Percentiles rank a stretch among this genome's conserved stretches.
These are phyloP conservation scores for Perognathus longimembris DNA, from an alignment of 2,113 vertebrate species.

Conservation along the genomic window DNA sequence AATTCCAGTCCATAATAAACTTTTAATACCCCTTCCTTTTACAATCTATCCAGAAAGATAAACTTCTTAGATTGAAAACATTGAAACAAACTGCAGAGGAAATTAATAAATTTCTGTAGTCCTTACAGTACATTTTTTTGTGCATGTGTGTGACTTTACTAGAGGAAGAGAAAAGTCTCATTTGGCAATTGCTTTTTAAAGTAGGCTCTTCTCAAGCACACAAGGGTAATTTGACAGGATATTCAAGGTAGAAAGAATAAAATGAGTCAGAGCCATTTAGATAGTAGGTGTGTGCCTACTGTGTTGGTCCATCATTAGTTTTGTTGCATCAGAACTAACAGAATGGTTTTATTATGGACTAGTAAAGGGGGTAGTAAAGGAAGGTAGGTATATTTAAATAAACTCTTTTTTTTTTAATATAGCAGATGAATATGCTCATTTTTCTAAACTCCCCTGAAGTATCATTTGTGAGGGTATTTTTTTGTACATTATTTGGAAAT, in stretches of 20 bases:
- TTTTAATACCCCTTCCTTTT: too few species aligned
- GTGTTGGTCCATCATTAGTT: neutral
- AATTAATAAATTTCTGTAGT: conserved; percentile 15
- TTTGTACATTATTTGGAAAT: conserved; percentile 51
- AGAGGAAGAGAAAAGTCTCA: neutral
- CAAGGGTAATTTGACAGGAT: neutral
- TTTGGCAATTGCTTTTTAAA: conserved; percentile 6
- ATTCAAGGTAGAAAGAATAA: neutral
- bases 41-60: too few species aligned
- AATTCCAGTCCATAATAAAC: too few species aligned
- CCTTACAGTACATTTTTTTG: neutral
- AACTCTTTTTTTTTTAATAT: neutral
- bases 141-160: neutral
- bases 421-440: neutral
- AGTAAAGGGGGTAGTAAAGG: neutral
- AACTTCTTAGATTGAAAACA: neutral
- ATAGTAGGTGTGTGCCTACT: neutral
- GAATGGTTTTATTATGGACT: neutral
- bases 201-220: neutral
- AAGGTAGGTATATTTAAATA: neutral
- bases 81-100: neutral
- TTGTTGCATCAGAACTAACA: neutral
- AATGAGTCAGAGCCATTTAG: neutral
- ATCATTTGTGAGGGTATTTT: neutral
- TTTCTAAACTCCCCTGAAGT: conserved; percentile 14